Evolutionary conservation across 2,797 vertebrate genomes (phyloP).

Genomic region (Sebastes oblongus): DNA sequence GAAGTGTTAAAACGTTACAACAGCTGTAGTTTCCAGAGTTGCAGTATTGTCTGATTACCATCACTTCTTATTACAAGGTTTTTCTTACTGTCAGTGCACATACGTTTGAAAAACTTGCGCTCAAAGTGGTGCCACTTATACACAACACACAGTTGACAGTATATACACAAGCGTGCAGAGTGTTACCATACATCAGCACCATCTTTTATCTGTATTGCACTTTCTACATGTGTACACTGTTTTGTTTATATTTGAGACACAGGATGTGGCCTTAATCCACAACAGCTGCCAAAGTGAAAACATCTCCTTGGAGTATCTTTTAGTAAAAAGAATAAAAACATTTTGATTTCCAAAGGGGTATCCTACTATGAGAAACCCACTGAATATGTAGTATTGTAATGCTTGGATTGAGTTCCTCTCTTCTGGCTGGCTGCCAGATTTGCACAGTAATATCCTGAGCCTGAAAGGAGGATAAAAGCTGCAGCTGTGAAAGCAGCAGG

Average conservation of each 20-base stretch:
- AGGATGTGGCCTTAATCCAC: background rate
- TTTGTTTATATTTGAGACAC: background rate
- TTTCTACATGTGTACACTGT: background rate
- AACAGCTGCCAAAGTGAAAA: background rate
- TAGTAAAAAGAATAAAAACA: background rate
- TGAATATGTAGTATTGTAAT: conserved; percentile 26
- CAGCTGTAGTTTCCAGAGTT: background rate
- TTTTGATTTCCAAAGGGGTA: background rate
- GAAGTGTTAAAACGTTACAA: background rate
- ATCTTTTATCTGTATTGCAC: background rate
- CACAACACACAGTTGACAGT: background rate
- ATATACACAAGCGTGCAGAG: background rate
- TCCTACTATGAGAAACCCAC: background rate
- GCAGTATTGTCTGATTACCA: background rate
- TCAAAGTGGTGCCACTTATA: background rate
- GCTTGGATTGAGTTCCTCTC: conserved; percentile 32
- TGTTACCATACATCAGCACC: background rate
- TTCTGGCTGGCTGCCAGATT: conserved; percentile 47
- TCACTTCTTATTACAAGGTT: background rate
- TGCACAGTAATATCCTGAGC: conserved; percentile 38
- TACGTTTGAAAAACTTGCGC: background rate
- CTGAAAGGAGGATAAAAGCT: conserved; percentile 56
- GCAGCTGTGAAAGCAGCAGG: conserved; percentile 62
- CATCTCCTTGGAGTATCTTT: background rate
- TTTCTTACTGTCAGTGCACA: background rate